These are phyloP conservation scores for Ptychadena robeensis DNA, from an alignment of 2,797 vertebrate species.

Conservation along the genomic window DNA sequence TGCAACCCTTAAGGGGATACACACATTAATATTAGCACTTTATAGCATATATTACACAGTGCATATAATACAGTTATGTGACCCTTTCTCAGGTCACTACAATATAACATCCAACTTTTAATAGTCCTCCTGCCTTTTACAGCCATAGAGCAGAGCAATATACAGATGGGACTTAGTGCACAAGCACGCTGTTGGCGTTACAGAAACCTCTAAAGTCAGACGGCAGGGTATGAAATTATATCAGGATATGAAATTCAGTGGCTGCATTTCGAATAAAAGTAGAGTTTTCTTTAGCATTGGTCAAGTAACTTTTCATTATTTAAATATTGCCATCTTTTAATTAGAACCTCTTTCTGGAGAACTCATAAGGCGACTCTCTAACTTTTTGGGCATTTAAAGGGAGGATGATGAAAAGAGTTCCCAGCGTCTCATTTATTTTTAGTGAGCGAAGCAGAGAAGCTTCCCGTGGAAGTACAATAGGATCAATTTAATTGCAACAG, in stretches of 20 bases:
- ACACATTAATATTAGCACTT: too few species aligned
- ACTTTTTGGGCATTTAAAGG: conserved; percentile 36
- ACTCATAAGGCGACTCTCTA: background rate
- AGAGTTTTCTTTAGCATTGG: background rate
- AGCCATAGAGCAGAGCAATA: background rate
- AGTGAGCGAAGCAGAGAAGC: conserved; percentile 18
- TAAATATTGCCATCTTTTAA: background rate
- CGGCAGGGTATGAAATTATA: background rate
- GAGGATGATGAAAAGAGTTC: conserved; percentile 42
- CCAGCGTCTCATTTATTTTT: conserved; percentile 45
- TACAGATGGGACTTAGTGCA: background rate
- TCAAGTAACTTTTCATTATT: background rate
- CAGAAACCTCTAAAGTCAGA: background rate
- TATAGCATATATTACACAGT: too few species aligned
- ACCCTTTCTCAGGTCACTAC: too few species aligned
- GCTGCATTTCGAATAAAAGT: background rate
- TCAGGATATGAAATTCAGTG: background rate
- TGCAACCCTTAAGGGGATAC: too few species aligned
- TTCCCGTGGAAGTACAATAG: conserved; percentile 44
- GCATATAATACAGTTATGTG: too few species aligned
- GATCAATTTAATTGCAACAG: conserved; percentile 44
- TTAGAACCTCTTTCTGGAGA: background rate
- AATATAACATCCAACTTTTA: too few species aligned
- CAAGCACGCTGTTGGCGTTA: background rate
- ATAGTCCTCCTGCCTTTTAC: background rate